These are phyloP conservation scores for Pangasius djambal DNA, from an alignment of 2,797 vertebrate genomes.

Conservation along the genomic window DNA sequence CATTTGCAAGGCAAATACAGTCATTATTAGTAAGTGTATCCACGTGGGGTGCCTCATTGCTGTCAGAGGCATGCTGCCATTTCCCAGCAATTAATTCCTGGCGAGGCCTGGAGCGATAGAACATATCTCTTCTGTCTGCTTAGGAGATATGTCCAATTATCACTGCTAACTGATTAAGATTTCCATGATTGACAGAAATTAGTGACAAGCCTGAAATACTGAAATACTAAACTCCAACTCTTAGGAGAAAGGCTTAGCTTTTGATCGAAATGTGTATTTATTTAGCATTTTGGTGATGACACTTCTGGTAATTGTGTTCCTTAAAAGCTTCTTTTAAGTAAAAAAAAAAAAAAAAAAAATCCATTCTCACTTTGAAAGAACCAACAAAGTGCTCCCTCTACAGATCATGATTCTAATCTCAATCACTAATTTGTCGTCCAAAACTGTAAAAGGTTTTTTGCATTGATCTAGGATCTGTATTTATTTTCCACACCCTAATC, in stretches of 20 bases:
- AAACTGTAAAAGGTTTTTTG: background rate
- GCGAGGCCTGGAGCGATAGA: conserved; percentile 41
- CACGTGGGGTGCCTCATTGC: conserved; percentile 57
- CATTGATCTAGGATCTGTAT: background rate
- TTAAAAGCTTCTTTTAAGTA: background rate
- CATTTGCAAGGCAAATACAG: conserved; percentile 59
- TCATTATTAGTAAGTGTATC: conserved; percentile 59
- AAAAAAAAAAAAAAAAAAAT: background rate
- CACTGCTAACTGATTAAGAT: conserved; percentile 61
- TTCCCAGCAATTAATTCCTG: conserved; percentile 58
- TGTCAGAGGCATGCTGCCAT: conserved; percentile 47
- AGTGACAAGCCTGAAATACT: conserved; percentile 22
- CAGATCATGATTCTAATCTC: background rate
- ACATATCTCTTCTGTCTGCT: conserved; percentile 42
- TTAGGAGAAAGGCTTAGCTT: background rate
- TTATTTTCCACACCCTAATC: conserved; percentile 4
- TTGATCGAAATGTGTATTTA: background rate
- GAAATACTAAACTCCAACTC: background rate
- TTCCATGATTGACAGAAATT: conserved; percentile 46
- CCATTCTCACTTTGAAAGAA: background rate
- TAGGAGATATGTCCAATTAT: conserved; percentile 55
- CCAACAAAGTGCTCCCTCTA: conserved; percentile 28
- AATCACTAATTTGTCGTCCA: background rate
- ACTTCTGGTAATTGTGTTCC: background rate
- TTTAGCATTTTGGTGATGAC: background rate